These are phyloP conservation scores for Lysandra bellargus DNA, from an alignment of 2,888 invertebrate genomes.

Conservation along the genomic window DNA sequence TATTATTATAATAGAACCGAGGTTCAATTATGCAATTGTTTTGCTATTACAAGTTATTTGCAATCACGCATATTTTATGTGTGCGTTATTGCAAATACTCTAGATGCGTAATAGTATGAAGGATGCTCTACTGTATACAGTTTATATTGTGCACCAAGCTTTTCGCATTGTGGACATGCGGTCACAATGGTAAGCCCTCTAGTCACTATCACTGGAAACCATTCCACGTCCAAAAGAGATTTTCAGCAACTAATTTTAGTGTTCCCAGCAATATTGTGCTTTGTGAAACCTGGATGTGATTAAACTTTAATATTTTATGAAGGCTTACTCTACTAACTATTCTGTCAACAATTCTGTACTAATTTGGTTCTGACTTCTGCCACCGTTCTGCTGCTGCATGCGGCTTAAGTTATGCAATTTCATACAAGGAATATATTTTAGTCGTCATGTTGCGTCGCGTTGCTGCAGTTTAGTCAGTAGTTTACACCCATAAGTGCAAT, in stretches of 20 bases:
- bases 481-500: too few relatives aligned
- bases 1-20: too few relatives aligned
- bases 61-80: too few relatives aligned
- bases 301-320: constrained; percentile 1
- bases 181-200: constrained; percentile 10
- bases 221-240: not conserved
- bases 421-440: too few relatives aligned
- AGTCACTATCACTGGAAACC: not conserved
- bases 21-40: too few relatives aligned
- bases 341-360: not conserved
- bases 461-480: too few relatives aligned
- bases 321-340: not conserved
- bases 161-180: not conserved
- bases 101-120: not conserved
- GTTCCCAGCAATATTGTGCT: not conserved
- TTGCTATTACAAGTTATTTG: too few relatives aligned
- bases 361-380: too few relatives aligned
- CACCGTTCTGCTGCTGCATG: too few relatives aligned
- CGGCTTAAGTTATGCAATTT: too few relatives aligned
- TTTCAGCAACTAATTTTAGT: constrained; percentile 12
- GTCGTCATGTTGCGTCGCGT: too few relatives aligned
- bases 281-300: not conserved
- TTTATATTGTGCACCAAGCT: not conserved
- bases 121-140: not conserved
- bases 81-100: too few relatives aligned